Percentiles rank a stretch among this genome's conserved stretches.
These are phyloP conservation scores for Cyprinodon variegatus DNA, from an alignment of 2,113 vertebrate genomes.

Conservation along the genomic window DNA sequence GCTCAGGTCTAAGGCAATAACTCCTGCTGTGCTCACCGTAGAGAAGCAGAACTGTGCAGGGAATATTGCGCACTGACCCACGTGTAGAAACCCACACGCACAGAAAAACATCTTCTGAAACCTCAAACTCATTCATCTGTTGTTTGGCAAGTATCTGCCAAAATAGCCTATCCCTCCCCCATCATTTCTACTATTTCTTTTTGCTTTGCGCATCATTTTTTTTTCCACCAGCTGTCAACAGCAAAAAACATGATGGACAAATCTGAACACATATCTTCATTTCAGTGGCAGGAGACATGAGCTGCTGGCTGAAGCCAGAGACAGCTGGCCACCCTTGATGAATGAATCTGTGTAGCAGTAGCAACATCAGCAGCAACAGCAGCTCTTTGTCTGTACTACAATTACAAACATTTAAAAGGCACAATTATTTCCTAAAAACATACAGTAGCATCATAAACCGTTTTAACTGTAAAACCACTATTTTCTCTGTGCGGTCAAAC, in stretches of 20 bases:
- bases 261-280: slow-evolving; percentile 50
- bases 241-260: slow-evolving; percentile 44
- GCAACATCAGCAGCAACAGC: slow-evolving; percentile 16
- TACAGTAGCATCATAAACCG: slow-evolving; percentile 6
- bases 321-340: slow-evolving; percentile 52
- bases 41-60: slow-evolving; percentile 53
- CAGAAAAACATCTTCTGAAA: slow-evolving; percentile 42
- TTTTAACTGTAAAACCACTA: neutral
- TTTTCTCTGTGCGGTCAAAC: slow-evolving; percentile 33
- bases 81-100: slow-evolving; percentile 38
- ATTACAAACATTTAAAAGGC: slow-evolving; percentile 4
- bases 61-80: slow-evolving; percentile 57
- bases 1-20: slow-evolving; percentile 78
- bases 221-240: slow-evolving; percentile 66
- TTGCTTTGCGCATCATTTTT: slow-evolving; percentile 56
- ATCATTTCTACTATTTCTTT: slow-evolving; percentile 48
- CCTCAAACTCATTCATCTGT: slow-evolving; percentile 66
- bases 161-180: slow-evolving; percentile 53
- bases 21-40: slow-evolving; percentile 50
- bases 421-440: neutral
- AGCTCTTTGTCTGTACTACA: slow-evolving; percentile 40
- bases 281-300: slow-evolving; percentile 42
- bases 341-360: slow-evolving; percentile 13
- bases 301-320: slow-evolving; percentile 40
- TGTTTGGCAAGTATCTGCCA: slow-evolving; percentile 52